phyloP scores from a whole-genome alignment of 2,888 invertebrate species.

The Catocala sponsa region DNA sequence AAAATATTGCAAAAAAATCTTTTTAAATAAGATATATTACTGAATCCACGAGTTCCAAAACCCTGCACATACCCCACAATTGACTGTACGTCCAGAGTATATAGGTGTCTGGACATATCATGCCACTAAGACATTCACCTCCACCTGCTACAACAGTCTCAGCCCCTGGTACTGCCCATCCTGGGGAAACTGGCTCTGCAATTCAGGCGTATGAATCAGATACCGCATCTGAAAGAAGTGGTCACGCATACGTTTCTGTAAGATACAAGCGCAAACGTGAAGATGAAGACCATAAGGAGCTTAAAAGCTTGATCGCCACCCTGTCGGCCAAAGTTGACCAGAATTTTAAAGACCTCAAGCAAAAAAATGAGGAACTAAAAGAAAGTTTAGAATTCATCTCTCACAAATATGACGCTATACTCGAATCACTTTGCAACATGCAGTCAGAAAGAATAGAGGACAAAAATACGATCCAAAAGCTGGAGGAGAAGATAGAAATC shows the following conservation, averaged over 20 bases:
- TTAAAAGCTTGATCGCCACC: slow-evolving; percentile 1
- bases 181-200: too few relatives aligned
- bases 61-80: too few relatives aligned
- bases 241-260: not conserved
- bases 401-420: slow-evolving; percentile 8
- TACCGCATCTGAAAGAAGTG: not conserved
- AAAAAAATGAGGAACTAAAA: slow-evolving; percentile 5
- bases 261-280: slow-evolving; percentile 8
- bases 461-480: slow-evolving; percentile 1
- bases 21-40: too few relatives aligned
- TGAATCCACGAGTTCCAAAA: too few relatives aligned
- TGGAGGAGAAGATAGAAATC: slow-evolving; percentile 8
- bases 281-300: slow-evolving; percentile 8
- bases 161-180: too few relatives aligned
- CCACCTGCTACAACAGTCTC: too few relatives aligned
- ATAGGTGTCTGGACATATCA: too few relatives aligned
- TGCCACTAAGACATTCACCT: too few relatives aligned
- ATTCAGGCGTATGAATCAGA: slow-evolving; percentile 5
- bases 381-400: slow-evolving; percentile 10
- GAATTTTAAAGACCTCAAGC: slow-evolving; percentile 1
- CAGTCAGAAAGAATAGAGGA: slow-evolving; percentile 2
- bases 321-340: slow-evolving; percentile 5
- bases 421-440: not conserved
- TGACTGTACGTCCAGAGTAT: too few relatives aligned
- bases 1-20: too few relatives aligned